These are phyloP conservation scores for Alosa sapidissima DNA, from an alignment of 2,797 vertebrate species.

Conservation along the genomic window DNA sequence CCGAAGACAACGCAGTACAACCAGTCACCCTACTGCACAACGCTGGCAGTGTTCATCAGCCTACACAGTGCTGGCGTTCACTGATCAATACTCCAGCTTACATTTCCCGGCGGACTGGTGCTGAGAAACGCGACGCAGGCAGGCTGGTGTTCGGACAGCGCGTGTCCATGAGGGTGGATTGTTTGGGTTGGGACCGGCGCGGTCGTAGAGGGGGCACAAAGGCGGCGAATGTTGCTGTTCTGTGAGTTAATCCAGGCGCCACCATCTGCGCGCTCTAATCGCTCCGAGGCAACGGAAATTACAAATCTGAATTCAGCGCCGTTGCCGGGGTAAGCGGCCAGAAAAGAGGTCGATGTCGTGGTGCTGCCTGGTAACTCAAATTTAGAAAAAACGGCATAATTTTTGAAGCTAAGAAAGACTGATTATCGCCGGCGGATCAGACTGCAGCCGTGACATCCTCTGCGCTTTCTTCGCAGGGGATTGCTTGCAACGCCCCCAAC, in stretches of 20 bases:
- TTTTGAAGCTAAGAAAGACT: background rate
- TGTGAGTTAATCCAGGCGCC: constrained; percentile 49
- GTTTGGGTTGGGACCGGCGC: background rate
- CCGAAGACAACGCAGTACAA: too few relatives aligned
- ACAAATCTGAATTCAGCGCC: background rate
- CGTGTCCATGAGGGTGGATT: background rate
- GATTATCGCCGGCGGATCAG: background rate
- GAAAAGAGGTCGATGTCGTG: background rate
- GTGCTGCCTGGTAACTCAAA: background rate
- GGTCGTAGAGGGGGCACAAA: constrained; percentile 32
- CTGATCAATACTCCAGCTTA: background rate
- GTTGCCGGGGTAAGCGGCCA: background rate
- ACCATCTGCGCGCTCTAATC: constrained; percentile 51
- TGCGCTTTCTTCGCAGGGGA: background rate
- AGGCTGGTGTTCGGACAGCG: background rate
- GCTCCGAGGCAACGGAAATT: background rate
- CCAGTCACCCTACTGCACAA: too few relatives aligned
- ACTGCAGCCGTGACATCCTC: background rate
- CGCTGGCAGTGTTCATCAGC: too few relatives aligned
- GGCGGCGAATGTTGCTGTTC: constrained; percentile 17
- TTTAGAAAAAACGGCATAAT: background rate
- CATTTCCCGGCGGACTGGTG: background rate
- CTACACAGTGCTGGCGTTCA: background rate
- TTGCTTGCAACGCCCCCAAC: background rate
- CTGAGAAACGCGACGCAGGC: background rate